Percentiles rank a stretch among this genome's conserved stretches.
Conservation (phyloP, 2,113 vertebrate species). For the Clarias macrocephalus region DNA sequence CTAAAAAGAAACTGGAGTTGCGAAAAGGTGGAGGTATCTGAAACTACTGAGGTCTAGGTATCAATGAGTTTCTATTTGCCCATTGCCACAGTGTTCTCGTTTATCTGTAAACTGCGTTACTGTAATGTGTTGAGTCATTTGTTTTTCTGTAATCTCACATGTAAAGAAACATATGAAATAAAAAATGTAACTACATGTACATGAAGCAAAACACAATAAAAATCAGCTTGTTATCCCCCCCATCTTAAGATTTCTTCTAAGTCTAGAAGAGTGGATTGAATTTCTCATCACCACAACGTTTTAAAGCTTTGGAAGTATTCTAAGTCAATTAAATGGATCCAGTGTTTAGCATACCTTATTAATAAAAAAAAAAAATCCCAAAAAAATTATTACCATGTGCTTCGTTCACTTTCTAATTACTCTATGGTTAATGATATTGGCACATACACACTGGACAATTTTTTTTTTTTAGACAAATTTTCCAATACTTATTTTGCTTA, state of each 20-base stretch:
- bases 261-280: neutral
- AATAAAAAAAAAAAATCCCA: no score
- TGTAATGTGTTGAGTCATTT: neutral
- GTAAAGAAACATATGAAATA: neutral
- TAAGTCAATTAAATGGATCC: neutral
- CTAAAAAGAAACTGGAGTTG: no score
- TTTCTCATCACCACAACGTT: neutral
- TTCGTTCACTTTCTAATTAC: neutral
- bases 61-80: neutral
- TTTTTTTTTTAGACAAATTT: no score
- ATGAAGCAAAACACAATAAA: neutral
- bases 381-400: no score
- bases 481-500: neutral
- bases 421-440: neutral
- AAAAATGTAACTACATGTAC: neutral
- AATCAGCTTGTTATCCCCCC: no score
- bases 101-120: no score
- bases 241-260: neutral
- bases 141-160: neutral
- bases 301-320: neutral
- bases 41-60: neutral
- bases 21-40: no score
- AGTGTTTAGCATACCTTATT: neutral
- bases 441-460: neutral
- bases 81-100: neutral